phyloP scores from a whole-genome alignment of 2,888 invertebrate genomes.

The Acrobasis consociella region DNA sequence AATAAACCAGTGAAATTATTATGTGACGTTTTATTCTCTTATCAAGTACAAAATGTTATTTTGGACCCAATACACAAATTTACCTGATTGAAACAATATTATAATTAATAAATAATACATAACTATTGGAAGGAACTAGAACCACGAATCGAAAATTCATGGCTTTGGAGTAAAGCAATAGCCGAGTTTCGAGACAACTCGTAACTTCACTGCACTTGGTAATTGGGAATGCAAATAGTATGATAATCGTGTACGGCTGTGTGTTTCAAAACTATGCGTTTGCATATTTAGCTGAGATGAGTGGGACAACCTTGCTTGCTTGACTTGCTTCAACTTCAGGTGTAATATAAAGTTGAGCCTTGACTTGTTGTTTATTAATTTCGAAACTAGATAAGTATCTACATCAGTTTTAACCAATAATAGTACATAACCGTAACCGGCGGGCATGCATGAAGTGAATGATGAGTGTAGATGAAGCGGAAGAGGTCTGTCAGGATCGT shows the following conservation, averaged over 20 bases:
- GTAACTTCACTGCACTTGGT: constrained; percentile 24
- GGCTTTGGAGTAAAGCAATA: background rate
- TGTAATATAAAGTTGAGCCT: background rate
- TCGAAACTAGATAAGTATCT: too few species aligned
- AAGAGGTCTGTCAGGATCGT: too few species aligned
- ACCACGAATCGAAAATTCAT: background rate
- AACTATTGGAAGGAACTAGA: background rate
- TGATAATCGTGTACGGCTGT: constrained; percentile 33
- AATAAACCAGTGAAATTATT: too few species aligned
- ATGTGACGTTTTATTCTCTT: too few species aligned
- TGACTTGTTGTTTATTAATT: background rate
- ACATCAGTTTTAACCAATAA: background rate
- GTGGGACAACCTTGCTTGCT: background rate
- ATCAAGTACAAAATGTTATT: too few species aligned
- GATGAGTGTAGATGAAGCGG: too few species aligned
- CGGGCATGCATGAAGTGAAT: too few species aligned
- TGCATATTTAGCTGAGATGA: constrained; percentile 33
- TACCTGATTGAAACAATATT: too few species aligned
- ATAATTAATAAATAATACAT: background rate
- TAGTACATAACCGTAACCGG: too few species aligned
- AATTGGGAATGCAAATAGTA: constrained; percentile 37
- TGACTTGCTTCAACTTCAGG: background rate
- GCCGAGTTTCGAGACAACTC: background rate
- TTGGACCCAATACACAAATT: too few species aligned
- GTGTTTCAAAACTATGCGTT: constrained; percentile 35